Percentiles rank a stretch among this genome's conserved stretches.
Evolutionary conservation across 2,797 vertebrate genomes (phyloP).

Genomic region (Anguilla anguilla): DNA sequence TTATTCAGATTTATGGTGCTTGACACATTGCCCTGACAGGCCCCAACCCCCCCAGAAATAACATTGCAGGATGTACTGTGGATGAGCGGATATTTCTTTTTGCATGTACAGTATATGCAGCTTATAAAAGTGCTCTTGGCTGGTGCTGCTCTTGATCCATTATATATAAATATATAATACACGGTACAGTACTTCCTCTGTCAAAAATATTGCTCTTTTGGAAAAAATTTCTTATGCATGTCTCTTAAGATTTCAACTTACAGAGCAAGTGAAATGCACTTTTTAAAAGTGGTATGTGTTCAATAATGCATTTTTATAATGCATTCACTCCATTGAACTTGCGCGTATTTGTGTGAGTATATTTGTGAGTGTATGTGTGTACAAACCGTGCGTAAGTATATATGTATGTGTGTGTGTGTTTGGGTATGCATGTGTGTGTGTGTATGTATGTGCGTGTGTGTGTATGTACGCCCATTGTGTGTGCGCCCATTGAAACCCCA

Average conservation of each 20-base stretch:
- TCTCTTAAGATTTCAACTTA: no score
- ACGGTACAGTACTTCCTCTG: not conserved
- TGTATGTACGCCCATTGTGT: not conserved
- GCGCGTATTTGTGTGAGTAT: no score
- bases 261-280: not conserved
- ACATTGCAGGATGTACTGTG: conserved; percentile 32
- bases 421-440: no score
- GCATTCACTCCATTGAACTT: no score
- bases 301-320: no score
- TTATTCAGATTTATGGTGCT: no score
- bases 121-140: conserved; percentile 40
- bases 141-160: conserved; percentile 33
- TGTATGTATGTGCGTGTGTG: not conserved
- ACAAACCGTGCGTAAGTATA: no score
- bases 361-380: no score
- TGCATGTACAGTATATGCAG: conserved; percentile 39
- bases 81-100: conserved; percentile 30
- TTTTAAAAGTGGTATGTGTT: not conserved
- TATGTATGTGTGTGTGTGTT: no score
- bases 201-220: conserved; percentile 33
- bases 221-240: not conserved
- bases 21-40: no score
- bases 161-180: conserved; percentile 18
- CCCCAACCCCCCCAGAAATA: not conserved
- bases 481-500: not conserved